Percentiles rank a stretch among this genome's conserved stretches.
Conservation (phyloP, 1,140 invertebrate genomes). For the Drusus annulatus region DNA sequence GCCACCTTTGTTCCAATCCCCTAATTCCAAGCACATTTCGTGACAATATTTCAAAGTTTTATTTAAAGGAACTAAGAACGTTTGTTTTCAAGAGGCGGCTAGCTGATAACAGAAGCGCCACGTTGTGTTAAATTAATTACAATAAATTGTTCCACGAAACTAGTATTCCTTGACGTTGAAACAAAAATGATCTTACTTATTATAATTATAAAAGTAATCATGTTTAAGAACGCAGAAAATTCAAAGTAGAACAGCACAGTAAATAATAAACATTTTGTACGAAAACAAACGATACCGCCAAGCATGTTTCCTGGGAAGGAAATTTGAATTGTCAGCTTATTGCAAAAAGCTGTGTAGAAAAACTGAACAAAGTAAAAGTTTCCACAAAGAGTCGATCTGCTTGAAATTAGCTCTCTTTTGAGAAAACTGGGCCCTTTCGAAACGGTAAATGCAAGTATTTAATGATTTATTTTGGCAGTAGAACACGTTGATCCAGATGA, state of each 20-base stretch:
- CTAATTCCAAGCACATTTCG: conserved; percentile 17
- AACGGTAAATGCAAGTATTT: neutral
- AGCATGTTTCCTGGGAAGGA: neutral
- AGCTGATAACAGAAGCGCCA: neutral
- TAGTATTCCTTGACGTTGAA: too few species aligned
- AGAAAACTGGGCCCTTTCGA: neutral
- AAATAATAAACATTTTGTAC: too few species aligned
- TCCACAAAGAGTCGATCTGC: neutral
- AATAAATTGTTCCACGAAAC: too few species aligned
- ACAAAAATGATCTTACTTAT: too few species aligned
- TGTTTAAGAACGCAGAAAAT: too few species aligned
- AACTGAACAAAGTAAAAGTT: conserved; percentile 3
- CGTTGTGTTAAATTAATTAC: neutral
- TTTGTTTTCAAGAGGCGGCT: neutral
- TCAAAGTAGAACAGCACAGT: too few species aligned
- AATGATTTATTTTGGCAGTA: neutral
- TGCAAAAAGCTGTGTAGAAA: conserved; percentile 5
- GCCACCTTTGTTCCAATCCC: conserved; percentile 8
- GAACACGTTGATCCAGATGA: neutral
- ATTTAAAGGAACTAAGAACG: neutral
- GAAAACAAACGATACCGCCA: neutral
- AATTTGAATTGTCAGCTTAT: conserved; percentile 24
- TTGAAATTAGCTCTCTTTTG: neutral
- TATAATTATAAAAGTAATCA: too few species aligned
- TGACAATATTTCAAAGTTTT: neutral